These are phyloP conservation scores for Chanos chanos DNA, from an alignment of 2,797 vertebrate species.

Conservation along the genomic window DNA sequence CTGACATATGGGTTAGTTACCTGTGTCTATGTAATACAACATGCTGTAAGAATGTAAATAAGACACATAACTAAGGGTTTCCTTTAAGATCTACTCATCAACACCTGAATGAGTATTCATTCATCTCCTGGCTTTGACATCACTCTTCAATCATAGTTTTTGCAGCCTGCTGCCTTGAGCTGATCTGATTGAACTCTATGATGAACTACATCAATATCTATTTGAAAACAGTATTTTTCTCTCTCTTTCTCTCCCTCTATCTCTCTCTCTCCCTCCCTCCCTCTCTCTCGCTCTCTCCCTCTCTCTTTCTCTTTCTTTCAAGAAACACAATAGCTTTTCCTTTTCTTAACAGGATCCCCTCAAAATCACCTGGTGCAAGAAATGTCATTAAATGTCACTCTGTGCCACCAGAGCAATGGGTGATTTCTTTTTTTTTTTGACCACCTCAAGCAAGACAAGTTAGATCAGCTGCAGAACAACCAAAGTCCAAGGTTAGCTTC, in stretches of 20 bases:
- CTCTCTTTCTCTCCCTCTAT: slow-evolving; percentile 34
- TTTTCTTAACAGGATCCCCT: slow-evolving; percentile 38
- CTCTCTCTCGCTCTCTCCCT: slow-evolving; percentile 22
- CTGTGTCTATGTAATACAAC: neutral
- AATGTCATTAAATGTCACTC: slow-evolving; percentile 48
- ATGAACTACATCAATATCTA: slow-evolving; percentile 46
- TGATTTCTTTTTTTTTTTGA: neutral
- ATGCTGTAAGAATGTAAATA: slow-evolving; percentile 4
- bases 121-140: slow-evolving; percentile 38
- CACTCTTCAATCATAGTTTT: slow-evolving; percentile 48
- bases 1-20: too few species aligned
- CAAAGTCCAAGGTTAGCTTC: too few species aligned
- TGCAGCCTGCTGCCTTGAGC: slow-evolving; percentile 44
- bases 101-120: slow-evolving; percentile 25
- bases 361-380: slow-evolving; percentile 32
- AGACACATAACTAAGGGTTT: neutral
- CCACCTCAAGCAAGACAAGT: slow-evolving; percentile 14
- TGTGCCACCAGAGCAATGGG: slow-evolving; percentile 16
- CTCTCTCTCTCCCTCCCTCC: slow-evolving; percentile 16
- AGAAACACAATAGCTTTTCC: slow-evolving; percentile 35
- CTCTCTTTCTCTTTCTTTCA: slow-evolving; percentile 11
- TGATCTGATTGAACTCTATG: slow-evolving; percentile 51
- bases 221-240: slow-evolving; percentile 35
- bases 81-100: slow-evolving; percentile 17
- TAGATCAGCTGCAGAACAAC: too few species aligned